Evolutionary conservation across 2,113 vertebrate species (phyloP).

Genomic region (Oncorhynchus clarkii): DNA sequence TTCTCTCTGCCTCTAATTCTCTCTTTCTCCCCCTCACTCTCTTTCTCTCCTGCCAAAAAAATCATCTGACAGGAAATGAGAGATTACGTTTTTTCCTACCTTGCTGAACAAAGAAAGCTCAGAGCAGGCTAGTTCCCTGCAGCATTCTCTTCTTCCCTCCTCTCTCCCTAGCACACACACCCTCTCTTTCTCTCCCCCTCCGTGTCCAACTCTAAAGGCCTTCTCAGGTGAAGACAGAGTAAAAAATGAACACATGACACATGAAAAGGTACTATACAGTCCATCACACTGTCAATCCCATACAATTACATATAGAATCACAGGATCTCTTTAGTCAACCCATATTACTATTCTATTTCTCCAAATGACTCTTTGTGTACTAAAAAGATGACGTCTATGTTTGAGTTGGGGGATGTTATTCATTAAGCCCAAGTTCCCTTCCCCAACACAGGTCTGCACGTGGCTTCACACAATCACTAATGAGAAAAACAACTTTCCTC

Average conservation of each 20-base stretch:
- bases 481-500: not conserved
- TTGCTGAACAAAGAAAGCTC: slow-evolving; percentile 91
- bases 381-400: not conserved
- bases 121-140: slow-evolving; percentile 79
- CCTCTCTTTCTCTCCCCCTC: slow-evolving; percentile 14
- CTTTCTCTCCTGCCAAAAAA: slow-evolving; percentile 77
- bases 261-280: not conserved
- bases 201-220: slow-evolving; percentile 25
- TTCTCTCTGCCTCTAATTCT: slow-evolving; percentile 44
- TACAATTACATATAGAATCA: not conserved
- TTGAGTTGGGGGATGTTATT: too few species aligned
- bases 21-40: slow-evolving; percentile 42
- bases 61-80: slow-evolving; percentile 94
- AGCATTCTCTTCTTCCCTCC: slow-evolving; percentile 44
- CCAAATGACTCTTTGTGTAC: not conserved
- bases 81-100: slow-evolving; percentile 98
- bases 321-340: too few species aligned
- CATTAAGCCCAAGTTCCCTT: too few species aligned
- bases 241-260: too few species aligned
- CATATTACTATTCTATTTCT: not conserved
- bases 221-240: slow-evolving; percentile 58
- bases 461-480: not conserved
- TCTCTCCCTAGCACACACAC: slow-evolving; percentile 15
- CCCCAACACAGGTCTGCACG: too few species aligned
- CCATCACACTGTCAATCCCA: not conserved